These are phyloP conservation scores for Carettochelys insculpta DNA, from an alignment of 2,113 vertebrate genomes.

Conservation along the genomic window DNA sequence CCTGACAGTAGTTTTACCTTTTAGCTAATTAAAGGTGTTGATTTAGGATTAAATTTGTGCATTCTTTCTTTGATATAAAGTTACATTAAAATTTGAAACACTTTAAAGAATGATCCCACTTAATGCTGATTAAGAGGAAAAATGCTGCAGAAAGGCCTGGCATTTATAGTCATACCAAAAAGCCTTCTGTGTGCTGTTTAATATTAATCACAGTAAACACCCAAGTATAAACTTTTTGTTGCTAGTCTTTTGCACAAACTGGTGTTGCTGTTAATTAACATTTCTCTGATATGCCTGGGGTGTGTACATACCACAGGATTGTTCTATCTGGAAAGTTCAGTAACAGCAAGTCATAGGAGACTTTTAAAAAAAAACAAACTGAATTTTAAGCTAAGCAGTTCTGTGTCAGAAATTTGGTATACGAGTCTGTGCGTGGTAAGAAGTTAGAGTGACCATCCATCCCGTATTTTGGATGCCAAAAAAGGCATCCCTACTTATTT, in stretches of 20 bases:
- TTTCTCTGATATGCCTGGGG: slow-evolving; percentile 21
- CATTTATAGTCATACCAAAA: slow-evolving; percentile 27
- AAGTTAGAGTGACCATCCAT: too few species aligned
- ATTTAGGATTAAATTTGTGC: neutral
- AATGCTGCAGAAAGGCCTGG: neutral
- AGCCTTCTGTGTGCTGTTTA: accelerated
- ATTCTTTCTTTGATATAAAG: neutral
- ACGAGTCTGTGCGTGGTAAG: slow-evolving; percentile 33
- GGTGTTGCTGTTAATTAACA: neutral
- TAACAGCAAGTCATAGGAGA: slow-evolving; percentile 56
- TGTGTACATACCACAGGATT: neutral
- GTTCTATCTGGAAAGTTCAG: slow-evolving; percentile 28
- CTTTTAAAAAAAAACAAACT: slow-evolving; percentile 1
- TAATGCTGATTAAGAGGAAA: neutral
- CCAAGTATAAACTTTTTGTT: slow-evolving; percentile 68
- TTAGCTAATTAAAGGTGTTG: neutral
- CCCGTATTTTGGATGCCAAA: too few species aligned
- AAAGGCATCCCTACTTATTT: too few species aligned
- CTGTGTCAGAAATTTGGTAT: slow-evolving; percentile 24
- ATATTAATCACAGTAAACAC: slow-evolving; percentile 9
- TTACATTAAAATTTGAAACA: neutral
- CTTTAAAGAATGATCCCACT: neutral
- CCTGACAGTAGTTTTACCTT: neutral
- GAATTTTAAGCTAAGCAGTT: neutral
- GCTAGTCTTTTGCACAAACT: neutral